Conservation (phyloP, 2,113 vertebrate species). For the Gobiocypris rarus region DNA sequence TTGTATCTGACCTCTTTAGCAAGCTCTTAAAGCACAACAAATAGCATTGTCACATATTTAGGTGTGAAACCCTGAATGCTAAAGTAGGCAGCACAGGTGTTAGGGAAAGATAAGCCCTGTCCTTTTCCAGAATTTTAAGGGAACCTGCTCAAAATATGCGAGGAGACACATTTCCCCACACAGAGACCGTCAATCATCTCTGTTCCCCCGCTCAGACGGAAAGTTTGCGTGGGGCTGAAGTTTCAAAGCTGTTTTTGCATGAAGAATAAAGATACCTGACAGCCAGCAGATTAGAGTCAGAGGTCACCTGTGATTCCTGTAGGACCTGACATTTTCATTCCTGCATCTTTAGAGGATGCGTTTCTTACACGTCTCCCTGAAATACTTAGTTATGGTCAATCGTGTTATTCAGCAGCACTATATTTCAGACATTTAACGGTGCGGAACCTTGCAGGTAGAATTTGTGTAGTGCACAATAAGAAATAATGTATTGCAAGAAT, state of each 20-base stretch:
- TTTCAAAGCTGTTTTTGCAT: slow-evolving; percentile 29
- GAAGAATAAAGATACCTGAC: slow-evolving; percentile 45
- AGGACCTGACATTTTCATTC: slow-evolving; percentile 41
- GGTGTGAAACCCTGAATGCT: slow-evolving; percentile 65
- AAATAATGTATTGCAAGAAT: too few relatives aligned
- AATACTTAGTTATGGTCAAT: not conserved
- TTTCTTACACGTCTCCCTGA: not conserved
- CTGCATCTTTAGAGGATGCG: not conserved
- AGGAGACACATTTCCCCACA: slow-evolving; percentile 55
- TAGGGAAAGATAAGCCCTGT: slow-evolving; percentile 65
- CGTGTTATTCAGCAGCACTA: not conserved
- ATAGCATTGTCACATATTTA: slow-evolving; percentile 77
- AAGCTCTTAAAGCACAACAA: slow-evolving; percentile 69
- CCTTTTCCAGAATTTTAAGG: slow-evolving; percentile 54
- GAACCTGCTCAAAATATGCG: slow-evolving; percentile 58
- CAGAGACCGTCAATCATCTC: slow-evolving; percentile 61
- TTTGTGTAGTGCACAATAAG: too few relatives aligned
- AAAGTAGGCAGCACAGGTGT: slow-evolving; percentile 69
- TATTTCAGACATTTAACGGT: too few relatives aligned
- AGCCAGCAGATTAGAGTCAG: slow-evolving; percentile 47
- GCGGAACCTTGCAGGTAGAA: too few relatives aligned
- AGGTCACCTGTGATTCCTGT: slow-evolving; percentile 41
- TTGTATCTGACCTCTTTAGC: slow-evolving; percentile 59
- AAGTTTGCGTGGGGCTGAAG: slow-evolving; percentile 37
- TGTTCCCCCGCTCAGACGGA: slow-evolving; percentile 50